phyloP scores from a whole-genome alignment of 2,797 vertebrate species.

The Megaceryle alcyon region DNA sequence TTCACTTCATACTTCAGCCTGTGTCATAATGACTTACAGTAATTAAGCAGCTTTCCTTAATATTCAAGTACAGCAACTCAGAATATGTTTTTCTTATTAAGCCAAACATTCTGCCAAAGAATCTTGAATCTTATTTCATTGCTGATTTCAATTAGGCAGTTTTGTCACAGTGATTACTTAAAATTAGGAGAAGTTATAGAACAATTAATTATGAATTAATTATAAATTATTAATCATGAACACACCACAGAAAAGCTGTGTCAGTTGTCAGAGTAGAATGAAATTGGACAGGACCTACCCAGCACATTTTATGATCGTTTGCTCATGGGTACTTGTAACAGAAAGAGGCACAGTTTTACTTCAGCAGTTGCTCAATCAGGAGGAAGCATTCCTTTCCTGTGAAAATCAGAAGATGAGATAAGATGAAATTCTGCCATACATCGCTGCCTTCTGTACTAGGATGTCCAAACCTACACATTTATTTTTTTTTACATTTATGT shows the following conservation, averaged over 20 bases:
- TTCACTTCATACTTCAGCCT: neutral
- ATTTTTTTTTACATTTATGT: neutral
- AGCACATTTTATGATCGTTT: neutral
- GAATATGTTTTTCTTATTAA: neutral
- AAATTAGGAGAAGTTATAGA: neutral
- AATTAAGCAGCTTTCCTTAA: slow-evolving; percentile 12
- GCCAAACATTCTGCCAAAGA: neutral
- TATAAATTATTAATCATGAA: neutral
- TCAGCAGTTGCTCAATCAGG: neutral
- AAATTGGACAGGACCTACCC: neutral
- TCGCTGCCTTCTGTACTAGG: neutral
- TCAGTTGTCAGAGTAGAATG: neutral
- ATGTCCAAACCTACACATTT: neutral
- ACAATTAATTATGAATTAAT: slow-evolving; percentile 2
- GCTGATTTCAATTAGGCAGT: neutral
- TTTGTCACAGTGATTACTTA: slow-evolving; percentile 14
- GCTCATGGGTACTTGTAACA: neutral
- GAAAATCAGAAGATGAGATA: neutral
- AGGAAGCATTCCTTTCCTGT: neutral
- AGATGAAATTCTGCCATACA: neutral
- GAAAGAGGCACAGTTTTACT: neutral
- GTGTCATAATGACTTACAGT: neutral
- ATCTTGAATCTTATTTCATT: neutral
- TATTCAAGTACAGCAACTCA: neutral
- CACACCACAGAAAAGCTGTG: neutral